A percentile compares a stretch with the other conserved stretches of the same genome.
Evolutionary conservation across 37 sponge, comb jelly and placozoan species (phyloP).

Genomic region (Crambe crambe): DNA sequence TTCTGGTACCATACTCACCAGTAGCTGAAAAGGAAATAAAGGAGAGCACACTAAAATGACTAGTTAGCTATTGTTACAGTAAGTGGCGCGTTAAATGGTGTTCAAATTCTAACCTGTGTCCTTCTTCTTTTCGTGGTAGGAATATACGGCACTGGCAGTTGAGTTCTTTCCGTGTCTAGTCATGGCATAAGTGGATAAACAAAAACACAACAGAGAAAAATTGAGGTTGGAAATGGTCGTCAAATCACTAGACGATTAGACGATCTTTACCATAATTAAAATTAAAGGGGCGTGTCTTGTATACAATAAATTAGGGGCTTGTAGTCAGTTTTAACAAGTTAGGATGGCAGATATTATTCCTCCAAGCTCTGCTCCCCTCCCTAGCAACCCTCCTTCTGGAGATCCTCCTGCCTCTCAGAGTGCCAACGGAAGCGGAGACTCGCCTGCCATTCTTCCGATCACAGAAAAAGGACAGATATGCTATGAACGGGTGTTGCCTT

Average conservation of each 20-base stretch:
- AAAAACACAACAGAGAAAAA: no score
- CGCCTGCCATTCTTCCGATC: no score
- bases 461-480: slow-evolving; percentile 49
- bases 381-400: no score
- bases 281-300: no score
- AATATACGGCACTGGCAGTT: slow-evolving; percentile 92
- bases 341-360: neutral
- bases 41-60: neutral
- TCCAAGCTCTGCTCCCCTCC: slow-evolving; percentile 19
- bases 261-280: no score
- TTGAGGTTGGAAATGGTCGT: no score
- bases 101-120: slow-evolving; percentile 69
- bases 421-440: neutral
- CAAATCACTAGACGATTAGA: no score
- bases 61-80: neutral
- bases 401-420: neutral
- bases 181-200: no score
- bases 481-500: slow-evolving; percentile 48
- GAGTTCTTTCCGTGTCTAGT: slow-evolving; percentile 89
- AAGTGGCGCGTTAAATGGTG: neutral
- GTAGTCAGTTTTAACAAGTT: neutral
- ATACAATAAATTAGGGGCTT: no score
- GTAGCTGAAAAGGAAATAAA: slow-evolving; percentile 1
- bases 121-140: slow-evolving; percentile 92
- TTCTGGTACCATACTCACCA: slow-evolving; percentile 69